Percentiles rank a stretch among this genome's conserved stretches.
These are phyloP conservation scores for Enteromius treurensis DNA, from an alignment of 2,797 vertebrate species.

Conservation along the genomic window DNA sequence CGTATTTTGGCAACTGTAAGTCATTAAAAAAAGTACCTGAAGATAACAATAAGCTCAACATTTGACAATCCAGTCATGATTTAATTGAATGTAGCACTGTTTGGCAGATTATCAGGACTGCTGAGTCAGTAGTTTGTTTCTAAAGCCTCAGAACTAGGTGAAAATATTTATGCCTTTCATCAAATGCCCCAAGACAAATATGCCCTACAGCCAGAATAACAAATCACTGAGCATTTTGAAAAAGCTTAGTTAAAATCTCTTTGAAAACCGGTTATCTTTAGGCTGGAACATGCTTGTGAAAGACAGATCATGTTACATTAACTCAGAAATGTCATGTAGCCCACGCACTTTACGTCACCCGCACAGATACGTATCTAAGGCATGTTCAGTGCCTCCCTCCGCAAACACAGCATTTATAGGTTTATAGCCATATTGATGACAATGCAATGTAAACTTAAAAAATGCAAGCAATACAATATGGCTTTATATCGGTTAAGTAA, in stretches of 20 bases:
- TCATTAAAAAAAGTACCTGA: neutral
- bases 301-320: neutral
- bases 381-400: neutral
- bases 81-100: neutral
- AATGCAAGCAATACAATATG: neutral
- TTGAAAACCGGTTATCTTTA: slow-evolving; percentile 31
- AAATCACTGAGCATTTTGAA: slow-evolving; percentile 1
- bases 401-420: slow-evolving; percentile 19
- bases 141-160: neutral
- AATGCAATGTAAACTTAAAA: neutral
- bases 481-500: slow-evolving; percentile 32
- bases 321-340: slow-evolving; percentile 14
- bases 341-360: neutral
- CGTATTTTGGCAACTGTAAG: neutral
- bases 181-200: neutral
- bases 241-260: slow-evolving; percentile 9
- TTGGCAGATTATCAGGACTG: neutral
- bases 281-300: neutral
- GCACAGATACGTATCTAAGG: neutral
- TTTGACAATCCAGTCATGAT: neutral
- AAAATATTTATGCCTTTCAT: neutral
- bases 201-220: neutral
- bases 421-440: neutral
- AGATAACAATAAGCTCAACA: neutral
- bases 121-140: neutral